Evolutionary conservation across 2,888 invertebrate genomes (phyloP).

Genomic region (Rotaria macrura): DNA sequence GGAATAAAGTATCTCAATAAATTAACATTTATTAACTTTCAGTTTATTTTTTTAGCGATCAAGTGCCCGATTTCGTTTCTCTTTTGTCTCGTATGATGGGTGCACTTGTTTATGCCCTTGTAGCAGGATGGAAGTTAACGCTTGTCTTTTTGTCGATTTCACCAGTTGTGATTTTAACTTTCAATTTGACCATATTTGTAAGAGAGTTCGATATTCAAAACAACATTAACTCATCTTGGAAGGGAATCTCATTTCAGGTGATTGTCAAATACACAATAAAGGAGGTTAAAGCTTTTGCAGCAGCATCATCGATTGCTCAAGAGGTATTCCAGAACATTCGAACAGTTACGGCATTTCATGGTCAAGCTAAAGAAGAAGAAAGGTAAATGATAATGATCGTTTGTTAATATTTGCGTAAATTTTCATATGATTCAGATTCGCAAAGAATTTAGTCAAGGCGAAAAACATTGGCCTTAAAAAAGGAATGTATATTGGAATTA

Average conservation of each 20-base stretch:
- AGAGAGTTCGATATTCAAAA: neutral
- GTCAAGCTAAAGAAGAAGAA: conserved; percentile 8
- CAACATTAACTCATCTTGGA: neutral
- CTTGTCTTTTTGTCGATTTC: conserved; percentile 54
- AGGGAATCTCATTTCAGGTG: neutral
- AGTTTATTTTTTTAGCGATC: neutral
- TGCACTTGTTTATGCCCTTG: conserved; percentile 48
- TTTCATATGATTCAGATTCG: neutral
- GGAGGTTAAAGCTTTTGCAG: conserved; percentile 57
- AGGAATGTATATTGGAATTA: neutral
- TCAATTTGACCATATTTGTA: conserved; percentile 36
- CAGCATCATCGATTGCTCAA: conserved; percentile 50
- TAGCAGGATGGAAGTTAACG: conserved; percentile 54
- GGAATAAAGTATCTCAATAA: neutral
- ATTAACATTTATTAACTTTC: no score
- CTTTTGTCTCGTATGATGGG: neutral
- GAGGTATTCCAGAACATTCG: conserved; percentile 49
- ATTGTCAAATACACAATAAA: conserved; percentile 39
- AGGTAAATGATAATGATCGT: neutral
- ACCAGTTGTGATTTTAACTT: conserved; percentile 48
- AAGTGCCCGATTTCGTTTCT: neutral
- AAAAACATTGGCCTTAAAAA: neutral
- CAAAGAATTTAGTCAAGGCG: neutral
- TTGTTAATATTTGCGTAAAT: neutral
- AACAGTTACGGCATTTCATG: conserved; percentile 40